Conservation (phyloP, 64 coral and sea anemone genomes). For the Montipora foliosa region DNA sequence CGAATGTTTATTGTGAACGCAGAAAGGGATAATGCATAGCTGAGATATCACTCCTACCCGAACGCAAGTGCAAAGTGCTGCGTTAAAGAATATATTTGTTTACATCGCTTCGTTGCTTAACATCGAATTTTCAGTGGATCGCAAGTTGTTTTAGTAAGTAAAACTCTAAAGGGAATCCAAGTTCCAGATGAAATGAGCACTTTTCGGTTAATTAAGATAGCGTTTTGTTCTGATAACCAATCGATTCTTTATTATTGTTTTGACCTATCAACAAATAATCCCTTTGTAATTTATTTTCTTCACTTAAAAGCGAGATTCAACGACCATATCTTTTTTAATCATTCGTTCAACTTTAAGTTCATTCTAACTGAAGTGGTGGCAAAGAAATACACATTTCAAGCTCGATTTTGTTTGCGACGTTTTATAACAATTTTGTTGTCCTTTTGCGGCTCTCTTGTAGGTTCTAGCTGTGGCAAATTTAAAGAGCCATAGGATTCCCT, state of each 20-base stretch:
- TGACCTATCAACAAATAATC: neutral
- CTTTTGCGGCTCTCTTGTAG: neutral
- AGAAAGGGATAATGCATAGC: slow-evolving; percentile 1
- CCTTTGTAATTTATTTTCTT: neutral
- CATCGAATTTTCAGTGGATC: neutral
- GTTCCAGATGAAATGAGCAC: no score
- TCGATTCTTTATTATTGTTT: neutral
- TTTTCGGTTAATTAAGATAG: neutral
- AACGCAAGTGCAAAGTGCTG: slow-evolving; percentile 14
- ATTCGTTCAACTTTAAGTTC: no score
- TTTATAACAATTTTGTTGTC: neutral
- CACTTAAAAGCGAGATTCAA: neutral
- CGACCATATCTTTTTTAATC: neutral
- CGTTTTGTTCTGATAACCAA: neutral
- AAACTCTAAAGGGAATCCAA: neutral
- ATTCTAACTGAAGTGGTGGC: neutral
- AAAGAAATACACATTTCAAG: neutral
- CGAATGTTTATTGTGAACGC: neutral
- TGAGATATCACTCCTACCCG: slow-evolving; percentile 1
- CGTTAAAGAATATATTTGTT: slow-evolving; percentile 35
- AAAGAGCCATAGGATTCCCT: neutral
- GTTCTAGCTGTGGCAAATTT: neutral
- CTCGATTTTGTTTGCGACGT: neutral
- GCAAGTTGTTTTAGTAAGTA: neutral
- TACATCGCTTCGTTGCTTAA: neutral